Base-by-base conservation (phyloP, 2,797 vertebrate species). In the Crocidura indochinensis region DNA sequence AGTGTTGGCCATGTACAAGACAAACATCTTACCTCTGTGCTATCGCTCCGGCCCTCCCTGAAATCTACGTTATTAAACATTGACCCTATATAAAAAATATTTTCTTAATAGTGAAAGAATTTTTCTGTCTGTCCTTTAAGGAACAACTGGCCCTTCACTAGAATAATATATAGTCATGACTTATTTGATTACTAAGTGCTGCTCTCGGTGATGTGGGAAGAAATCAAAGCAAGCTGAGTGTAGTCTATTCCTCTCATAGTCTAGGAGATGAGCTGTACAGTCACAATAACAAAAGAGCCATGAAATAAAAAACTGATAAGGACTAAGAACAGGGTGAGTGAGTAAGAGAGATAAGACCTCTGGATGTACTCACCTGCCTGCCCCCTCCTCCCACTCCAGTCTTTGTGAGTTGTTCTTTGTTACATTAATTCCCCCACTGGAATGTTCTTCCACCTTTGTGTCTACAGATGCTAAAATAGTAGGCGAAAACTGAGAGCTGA, bases 61-160 rank as follows among this genome's bases (percentile, higher is more conserved):
- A n/a, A 86, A 83, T 78, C 7, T 73, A 88, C 73, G 12, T 92
- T 51, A 60, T 67, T 83, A 65, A 86, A 56, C 67, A 88, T 2
- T 46, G 53, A 64, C 7, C 67, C 90, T 71, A 49, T 11, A 44
- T 75, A 49, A 49, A 6, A 49, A 64, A 81, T 49, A 5, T 69
- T 80, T 84, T 67, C 12, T 94, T 86, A 38, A 68, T 69, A 22
- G 12, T 73, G 24, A 80, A 6, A 27, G 6, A 44, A 67, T 84
- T 19, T 72, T 67, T 79, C 71, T 91, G 8, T 83, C 60, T 92
- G 86, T 8, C 64, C 68, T 93, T 83, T 79, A 64, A 75, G 60
- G 15, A 62, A 87, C 71, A 83, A 68, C 69, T 2, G 64, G 2
- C 83, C 8, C 47, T 9, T 86, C 29, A 24, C 20, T 27, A 74